These are phyloP conservation scores for Acrobasis suavella DNA, from an alignment of 2,888 invertebrate genomes.

Conservation along the genomic window DNA sequence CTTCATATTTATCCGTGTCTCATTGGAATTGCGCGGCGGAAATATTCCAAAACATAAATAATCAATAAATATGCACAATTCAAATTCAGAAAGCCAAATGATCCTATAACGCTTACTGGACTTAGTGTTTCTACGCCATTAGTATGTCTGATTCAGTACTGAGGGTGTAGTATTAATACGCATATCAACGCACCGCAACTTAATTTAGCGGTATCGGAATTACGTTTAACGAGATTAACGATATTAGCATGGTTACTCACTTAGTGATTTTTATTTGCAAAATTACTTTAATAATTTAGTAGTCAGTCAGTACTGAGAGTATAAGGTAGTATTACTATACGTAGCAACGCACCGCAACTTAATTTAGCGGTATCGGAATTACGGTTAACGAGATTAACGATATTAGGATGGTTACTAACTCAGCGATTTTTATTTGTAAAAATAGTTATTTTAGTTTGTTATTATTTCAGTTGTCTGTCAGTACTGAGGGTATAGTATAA, in stretches of 20 bases:
- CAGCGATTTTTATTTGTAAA: neutral
- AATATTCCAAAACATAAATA: too few relatives aligned
- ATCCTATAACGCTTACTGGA: too few relatives aligned
- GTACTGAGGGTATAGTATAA: neutral
- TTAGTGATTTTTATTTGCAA: neutral
- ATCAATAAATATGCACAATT: too few relatives aligned
- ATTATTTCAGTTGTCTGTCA: too few relatives aligned
- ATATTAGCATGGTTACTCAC: conserved; percentile 7
- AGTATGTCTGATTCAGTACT: neutral
- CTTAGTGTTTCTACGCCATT: too few relatives aligned
- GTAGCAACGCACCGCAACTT: conserved; percentile 5
- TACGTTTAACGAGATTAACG: conserved; percentile 23
- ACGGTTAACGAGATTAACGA: conserved; percentile 23
- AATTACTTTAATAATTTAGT: too few relatives aligned
- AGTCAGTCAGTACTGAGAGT: neutral
- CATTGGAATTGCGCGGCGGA: too few relatives aligned
- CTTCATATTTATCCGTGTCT: too few relatives aligned
- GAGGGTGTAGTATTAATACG: neutral
- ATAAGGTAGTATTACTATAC: neutral
- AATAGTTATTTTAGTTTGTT: too few relatives aligned
- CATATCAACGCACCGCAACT: conserved; percentile 3
- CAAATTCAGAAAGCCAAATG: too few relatives aligned
- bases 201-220: conserved; percentile 16
- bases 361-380: conserved; percentile 16
- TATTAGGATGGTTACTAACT: conserved; percentile 7